These are phyloP conservation scores for Typhlomys cinereus DNA, from an alignment of 2,113 vertebrate genomes.

Conservation along the genomic window DNA sequence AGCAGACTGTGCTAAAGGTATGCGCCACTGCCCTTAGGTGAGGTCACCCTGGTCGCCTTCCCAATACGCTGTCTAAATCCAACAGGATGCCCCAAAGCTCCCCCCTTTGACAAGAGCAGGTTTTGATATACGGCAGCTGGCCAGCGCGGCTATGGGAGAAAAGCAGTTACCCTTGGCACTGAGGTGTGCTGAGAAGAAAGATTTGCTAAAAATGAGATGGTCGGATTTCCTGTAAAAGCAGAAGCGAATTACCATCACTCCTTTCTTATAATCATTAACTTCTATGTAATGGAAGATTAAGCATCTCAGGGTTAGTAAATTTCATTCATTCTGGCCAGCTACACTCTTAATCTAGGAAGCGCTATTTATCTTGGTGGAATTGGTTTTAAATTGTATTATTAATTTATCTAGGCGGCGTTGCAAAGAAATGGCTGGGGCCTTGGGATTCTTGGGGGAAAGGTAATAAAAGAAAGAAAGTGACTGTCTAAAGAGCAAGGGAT, in stretches of 20 bases:
- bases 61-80: background rate
- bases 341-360: slow-evolving; percentile 68
- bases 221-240: slow-evolving; percentile 76
- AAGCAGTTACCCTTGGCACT: slow-evolving; percentile 61
- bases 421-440: slow-evolving; percentile 47
- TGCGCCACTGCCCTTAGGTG: background rate
- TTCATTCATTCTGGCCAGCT: slow-evolving; percentile 71
- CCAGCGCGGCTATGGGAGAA: slow-evolving; percentile 13
- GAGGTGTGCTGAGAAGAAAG: slow-evolving; percentile 73
- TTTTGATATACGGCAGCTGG: slow-evolving; percentile 56
- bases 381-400: slow-evolving; percentile 79
- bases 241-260: slow-evolving; percentile 73
- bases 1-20: slow-evolving; percentile 99
- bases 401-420: slow-evolving; percentile 70
- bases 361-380: slow-evolving; percentile 74
- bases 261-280: slow-evolving; percentile 76
- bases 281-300: slow-evolving; percentile 74
- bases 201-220: slow-evolving; percentile 75
- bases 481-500: slow-evolving; percentile 13
- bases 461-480: slow-evolving; percentile 65
- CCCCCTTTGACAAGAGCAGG: background rate
- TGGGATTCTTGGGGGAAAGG: slow-evolving; percentile 65
- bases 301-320: slow-evolving; percentile 66
- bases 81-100: background rate
- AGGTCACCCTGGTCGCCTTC: background rate